These are phyloP conservation scores for Aricia artaxerxes DNA, from an alignment of 2,888 invertebrate species.

Conservation along the genomic window DNA sequence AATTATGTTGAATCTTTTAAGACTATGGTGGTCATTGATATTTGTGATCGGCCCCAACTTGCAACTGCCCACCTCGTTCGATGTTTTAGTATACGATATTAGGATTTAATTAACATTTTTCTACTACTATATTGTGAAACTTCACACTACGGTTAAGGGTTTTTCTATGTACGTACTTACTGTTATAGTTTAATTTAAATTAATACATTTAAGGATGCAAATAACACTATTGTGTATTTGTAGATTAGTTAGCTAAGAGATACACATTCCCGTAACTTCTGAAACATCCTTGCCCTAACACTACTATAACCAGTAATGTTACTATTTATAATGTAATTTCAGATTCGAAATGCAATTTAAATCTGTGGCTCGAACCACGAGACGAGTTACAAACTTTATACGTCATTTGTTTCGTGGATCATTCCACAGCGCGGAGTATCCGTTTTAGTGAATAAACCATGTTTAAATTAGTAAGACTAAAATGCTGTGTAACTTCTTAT, in stretches of 20 bases:
- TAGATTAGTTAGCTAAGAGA: constrained; percentile 32
- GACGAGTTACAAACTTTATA: background rate
- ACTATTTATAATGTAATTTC: background rate
- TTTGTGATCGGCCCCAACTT: constrained; percentile 25
- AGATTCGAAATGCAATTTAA: constrained; percentile 11
- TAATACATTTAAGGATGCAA: constrained; percentile 32
- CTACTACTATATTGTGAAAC: constrained; percentile 40
- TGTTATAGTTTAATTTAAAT: constrained; percentile 33
- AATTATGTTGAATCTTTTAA: constrained; percentile 14
- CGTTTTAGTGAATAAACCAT: background rate
- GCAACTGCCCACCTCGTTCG: constrained; percentile 45
- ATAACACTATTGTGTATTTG: constrained; percentile 35
- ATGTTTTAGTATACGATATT: constrained; percentile 47
- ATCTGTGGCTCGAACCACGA: background rate
- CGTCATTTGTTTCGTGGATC: background rate
- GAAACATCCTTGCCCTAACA: constrained; percentile 9
- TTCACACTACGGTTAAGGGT: constrained; percentile 41
- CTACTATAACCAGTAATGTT: background rate
- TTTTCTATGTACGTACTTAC: constrained; percentile 35
- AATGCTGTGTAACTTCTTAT: background rate
- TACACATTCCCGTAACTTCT: constrained; percentile 32
- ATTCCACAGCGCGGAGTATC: background rate
- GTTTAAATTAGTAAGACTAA: constrained; percentile 3
- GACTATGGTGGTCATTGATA: constrained; percentile 4
- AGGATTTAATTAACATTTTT: constrained; percentile 39